These are phyloP conservation scores for Menura novaehollandiae DNA, from an alignment of 2,113 vertebrate species.

Conservation along the genomic window DNA sequence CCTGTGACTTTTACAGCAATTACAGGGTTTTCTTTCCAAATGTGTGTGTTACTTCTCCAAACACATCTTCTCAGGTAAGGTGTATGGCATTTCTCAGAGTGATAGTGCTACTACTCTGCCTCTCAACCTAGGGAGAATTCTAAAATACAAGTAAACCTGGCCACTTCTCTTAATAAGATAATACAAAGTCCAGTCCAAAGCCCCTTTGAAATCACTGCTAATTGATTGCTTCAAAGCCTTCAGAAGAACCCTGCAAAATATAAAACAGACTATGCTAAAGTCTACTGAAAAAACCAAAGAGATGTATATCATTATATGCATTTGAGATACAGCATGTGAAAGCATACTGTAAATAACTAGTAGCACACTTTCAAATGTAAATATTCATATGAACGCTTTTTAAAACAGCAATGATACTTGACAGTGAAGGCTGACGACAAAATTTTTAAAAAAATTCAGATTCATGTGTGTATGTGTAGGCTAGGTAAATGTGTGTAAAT, in stretches of 20 bases:
- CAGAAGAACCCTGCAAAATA: background rate
- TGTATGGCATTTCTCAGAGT: background rate
- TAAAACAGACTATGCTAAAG: background rate
- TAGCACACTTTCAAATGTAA: background rate
- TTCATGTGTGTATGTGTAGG: background rate
- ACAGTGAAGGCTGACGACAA: background rate
- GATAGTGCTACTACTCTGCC: background rate
- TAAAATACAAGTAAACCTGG: background rate
- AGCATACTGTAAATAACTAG: background rate
- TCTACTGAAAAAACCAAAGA: background rate
- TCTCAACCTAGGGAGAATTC: background rate
- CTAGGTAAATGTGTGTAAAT: conserved; percentile 6
- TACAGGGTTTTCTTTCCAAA: background rate
- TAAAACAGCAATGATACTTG: background rate
- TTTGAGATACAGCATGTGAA: background rate
- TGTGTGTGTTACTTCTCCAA: background rate
- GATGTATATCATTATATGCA: background rate
- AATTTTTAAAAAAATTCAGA: background rate
- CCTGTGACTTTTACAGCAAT: background rate
- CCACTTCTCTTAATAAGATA: background rate
- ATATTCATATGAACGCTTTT: background rate
- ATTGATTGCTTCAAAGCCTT: background rate
- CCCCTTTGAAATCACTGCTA: background rate
- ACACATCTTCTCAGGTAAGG: background rate
- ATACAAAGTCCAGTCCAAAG: background rate